Evolutionary conservation across 1,140 invertebrate species (phyloP).

Genomic region (Tetramorium alpestre): DNA sequence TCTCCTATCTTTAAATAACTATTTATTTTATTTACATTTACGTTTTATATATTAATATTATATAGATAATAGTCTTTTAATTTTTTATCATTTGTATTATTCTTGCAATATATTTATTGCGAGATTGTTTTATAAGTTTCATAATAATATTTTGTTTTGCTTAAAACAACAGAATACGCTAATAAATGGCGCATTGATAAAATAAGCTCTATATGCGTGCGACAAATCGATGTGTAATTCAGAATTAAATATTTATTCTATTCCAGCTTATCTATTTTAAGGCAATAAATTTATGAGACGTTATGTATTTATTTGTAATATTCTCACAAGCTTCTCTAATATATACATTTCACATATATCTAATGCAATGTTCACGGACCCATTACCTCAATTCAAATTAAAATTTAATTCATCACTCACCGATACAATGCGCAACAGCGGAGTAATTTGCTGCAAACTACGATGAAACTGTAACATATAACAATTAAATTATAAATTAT

Average conservation of each 20-base stretch:
- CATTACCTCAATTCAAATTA: not conserved
- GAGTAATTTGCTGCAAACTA: not conserved
- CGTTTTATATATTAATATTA: no score
- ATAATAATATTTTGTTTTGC: not conserved
- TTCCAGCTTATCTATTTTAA: not conserved
- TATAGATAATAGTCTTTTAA: no score
- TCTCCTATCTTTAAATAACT: not conserved
- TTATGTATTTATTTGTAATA: not conserved
- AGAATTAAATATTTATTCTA: not conserved
- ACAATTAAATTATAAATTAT: not conserved
- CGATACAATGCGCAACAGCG: not conserved
- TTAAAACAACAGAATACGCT: not conserved
- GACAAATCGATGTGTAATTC: not conserved
- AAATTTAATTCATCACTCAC: conserved; percentile 14
- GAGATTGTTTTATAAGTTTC: not conserved
- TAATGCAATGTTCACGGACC: not conserved
- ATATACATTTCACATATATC: not conserved
- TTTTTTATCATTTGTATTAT: no score
- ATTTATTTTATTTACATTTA: not conserved
- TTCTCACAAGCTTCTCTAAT: not conserved
- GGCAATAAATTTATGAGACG: not conserved
- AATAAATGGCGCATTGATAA: not conserved
- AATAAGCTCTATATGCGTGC: not conserved
- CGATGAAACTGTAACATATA: not conserved
- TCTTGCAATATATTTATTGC: not conserved